Conservation (phyloP, 2,113 vertebrate species). For the Rhagologus leucostigma region DNA sequence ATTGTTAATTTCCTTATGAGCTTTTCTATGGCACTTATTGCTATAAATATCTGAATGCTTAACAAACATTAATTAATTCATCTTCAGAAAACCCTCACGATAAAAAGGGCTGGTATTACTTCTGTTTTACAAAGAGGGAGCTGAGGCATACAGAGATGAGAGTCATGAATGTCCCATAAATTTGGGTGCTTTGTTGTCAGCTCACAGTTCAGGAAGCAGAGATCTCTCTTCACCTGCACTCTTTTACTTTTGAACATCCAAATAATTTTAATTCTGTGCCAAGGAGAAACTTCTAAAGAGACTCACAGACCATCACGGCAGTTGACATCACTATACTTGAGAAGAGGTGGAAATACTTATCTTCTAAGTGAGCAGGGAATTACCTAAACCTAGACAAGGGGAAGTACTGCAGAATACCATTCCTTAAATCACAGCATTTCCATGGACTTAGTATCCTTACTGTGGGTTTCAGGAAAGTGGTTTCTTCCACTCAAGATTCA, state of each 20-base stretch:
- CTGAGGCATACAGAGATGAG: background rate
- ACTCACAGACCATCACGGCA: background rate
- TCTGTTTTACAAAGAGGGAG: background rate
- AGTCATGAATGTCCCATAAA: background rate
- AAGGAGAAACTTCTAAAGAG: background rate
- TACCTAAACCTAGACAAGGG: background rate
- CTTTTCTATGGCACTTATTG: constrained; percentile 61
- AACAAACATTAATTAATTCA: constrained; percentile 67
- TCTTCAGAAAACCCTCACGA: background rate
- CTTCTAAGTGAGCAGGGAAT: background rate
- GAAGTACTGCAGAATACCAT: background rate
- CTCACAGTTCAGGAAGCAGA: background rate
- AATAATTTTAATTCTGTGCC: background rate
- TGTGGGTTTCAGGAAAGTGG: background rate
- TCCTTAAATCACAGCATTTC: background rate
- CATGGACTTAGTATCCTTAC: background rate
- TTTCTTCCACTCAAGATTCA: background rate
- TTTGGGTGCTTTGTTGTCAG: background rate
- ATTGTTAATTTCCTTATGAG: constrained; percentile 68
- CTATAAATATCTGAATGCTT: constrained; percentile 64
- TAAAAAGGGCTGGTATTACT: constrained; percentile 18
- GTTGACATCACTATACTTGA: background rate
- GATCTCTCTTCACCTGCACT: background rate
- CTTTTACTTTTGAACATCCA: background rate
- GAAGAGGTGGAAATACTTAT: background rate